Percentiles rank a stretch among this genome's conserved stretches.
These are phyloP conservation scores for Tympanuchus pallidicinctus DNA, from an alignment of 2,113 vertebrate species.

Conservation along the genomic window DNA sequence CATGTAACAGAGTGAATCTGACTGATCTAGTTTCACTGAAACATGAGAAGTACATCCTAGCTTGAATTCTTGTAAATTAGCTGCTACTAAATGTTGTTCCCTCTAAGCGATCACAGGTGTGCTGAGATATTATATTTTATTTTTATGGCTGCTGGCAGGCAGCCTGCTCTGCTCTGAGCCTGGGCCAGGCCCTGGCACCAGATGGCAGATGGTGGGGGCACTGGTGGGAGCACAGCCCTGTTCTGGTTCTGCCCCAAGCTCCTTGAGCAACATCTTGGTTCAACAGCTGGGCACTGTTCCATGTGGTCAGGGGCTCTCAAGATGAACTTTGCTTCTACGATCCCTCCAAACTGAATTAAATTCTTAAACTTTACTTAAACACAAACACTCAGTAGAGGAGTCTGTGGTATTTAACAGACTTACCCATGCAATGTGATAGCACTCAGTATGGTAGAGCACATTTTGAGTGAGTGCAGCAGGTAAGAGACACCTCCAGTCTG, in stretches of 20 bases:
- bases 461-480: neutral
- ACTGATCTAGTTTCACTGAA: neutral
- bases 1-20: neutral
- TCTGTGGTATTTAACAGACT: neutral
- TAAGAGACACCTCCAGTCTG: neutral
- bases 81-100: neutral
- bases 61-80: neutral
- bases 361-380: neutral
- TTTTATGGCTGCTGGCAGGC: neutral
- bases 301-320: neutral
- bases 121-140: neutral
- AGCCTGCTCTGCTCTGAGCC: accelerated
- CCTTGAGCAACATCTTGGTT: too few species aligned
- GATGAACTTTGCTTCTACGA: neutral
- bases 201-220: neutral
- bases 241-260: too few species aligned
- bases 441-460: neutral
- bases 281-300: neutral
- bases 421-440: neutral
- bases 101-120: neutral
- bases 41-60: neutral
- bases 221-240: neutral
- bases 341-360: neutral
- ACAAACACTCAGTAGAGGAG: neutral
- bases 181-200: accelerated